Conservation (phyloP, 2,888 invertebrate species). For the Drosophila formosana region DNA sequence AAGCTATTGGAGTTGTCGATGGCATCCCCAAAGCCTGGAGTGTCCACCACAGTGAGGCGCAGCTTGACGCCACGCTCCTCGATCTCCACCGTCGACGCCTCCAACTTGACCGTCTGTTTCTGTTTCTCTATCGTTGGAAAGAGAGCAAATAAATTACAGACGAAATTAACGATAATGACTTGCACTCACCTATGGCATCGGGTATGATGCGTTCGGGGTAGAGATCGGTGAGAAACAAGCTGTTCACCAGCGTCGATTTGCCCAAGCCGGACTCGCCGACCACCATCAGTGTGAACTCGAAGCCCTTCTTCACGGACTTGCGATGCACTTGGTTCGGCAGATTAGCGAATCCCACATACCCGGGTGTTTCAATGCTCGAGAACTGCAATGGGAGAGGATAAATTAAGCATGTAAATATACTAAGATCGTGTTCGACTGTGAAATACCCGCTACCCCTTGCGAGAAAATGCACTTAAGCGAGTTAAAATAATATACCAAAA, state of each 20-base stretch:
- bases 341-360: slow-evolving; percentile 93
- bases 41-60: slow-evolving; percentile 96
- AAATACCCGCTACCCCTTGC: no score
- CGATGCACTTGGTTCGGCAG: slow-evolving; percentile 98
- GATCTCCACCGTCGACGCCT: slow-evolving; percentile 98
- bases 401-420: no score
- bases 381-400: slow-evolving; percentile 87
- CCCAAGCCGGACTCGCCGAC: slow-evolving; percentile 96
- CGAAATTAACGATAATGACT: no score
- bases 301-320: slow-evolving; percentile 98
- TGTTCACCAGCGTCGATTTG: slow-evolving; percentile 98
- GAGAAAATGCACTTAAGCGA: no score
- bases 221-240: slow-evolving; percentile 96
- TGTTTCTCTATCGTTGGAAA: slow-evolving; percentile 89
- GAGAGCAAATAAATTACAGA: no score
- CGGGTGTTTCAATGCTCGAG: slow-evolving; percentile 93
- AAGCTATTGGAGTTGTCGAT: slow-evolving; percentile 98
- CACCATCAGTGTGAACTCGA: slow-evolving; percentile 99
- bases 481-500: no score
- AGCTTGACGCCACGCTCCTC: slow-evolving; percentile 98
- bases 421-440: no score
- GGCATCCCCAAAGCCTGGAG: slow-evolving; percentile 98
- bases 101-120: slow-evolving; percentile 96
- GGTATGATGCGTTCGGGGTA: slow-evolving; percentile 97
- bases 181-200: slow-evolving; percentile 91